Evolutionary conservation across 2,797 vertebrate species (phyloP).

Genomic region (Columba guinea): DNA sequence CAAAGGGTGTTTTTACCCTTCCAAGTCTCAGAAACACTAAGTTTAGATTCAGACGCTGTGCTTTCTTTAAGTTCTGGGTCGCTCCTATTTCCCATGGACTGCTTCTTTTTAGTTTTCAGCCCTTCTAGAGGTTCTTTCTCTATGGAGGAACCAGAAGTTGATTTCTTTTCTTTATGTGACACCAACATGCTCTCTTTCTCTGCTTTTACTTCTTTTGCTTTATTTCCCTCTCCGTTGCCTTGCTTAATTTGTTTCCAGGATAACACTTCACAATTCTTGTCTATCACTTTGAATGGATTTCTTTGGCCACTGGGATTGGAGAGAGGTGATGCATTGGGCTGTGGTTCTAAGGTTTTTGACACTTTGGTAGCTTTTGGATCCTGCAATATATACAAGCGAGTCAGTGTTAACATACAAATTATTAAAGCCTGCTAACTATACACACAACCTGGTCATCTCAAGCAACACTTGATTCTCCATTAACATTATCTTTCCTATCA

Average conservation of each 20-base stretch:
- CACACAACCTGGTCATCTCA: background rate
- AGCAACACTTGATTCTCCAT: background rate
- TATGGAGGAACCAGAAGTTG: slow-evolving; percentile 14
- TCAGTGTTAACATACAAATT: background rate
- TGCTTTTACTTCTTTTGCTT: background rate
- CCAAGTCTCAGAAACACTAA: background rate
- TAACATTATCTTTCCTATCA: background rate
- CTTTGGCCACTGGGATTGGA: slow-evolving; percentile 69
- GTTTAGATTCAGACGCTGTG: background rate
- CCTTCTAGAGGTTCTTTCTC: slow-evolving; percentile 70
- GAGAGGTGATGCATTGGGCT: background rate
- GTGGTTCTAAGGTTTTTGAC: background rate
- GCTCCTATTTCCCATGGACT: background rate
- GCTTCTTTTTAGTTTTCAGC: slow-evolving; percentile 72
- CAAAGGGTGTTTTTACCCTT: background rate
- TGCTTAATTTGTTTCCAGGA: slow-evolving; percentile 72
- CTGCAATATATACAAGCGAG: slow-evolving; percentile 67
- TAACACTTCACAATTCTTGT: slow-evolving; percentile 70
- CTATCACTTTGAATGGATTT: slow-evolving; percentile 88
- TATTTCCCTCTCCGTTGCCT: background rate
- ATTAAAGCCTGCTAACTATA: background rate
- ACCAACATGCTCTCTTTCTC: background rate
- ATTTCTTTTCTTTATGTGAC: slow-evolving; percentile 42
- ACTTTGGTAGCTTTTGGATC: slow-evolving; percentile 11
- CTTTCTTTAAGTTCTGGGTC: background rate